Percentiles rank a stretch among this genome's conserved stretches.
Evolutionary conservation across 2,113 vertebrate genomes (phyloP).

Genomic region (Callopanchax toddi): DNA sequence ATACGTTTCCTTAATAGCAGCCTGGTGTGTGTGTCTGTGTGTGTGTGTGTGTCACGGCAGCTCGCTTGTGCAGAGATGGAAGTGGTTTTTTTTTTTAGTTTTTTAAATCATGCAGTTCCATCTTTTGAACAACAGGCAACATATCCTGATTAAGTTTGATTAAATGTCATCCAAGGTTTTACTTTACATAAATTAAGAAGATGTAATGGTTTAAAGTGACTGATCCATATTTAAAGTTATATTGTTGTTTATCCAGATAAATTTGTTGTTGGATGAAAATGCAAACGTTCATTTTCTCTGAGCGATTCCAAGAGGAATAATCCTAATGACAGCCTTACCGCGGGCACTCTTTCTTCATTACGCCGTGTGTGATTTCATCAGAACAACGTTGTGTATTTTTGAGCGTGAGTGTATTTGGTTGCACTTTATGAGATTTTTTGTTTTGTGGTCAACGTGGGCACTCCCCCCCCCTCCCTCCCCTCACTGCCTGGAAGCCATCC

Average conservation of each 20-base stretch:
- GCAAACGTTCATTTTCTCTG: background rate
- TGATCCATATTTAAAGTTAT: background rate
- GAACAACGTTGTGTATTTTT: conserved; percentile 41
- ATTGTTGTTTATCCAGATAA: background rate
- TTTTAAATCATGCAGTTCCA: too few relatives aligned
- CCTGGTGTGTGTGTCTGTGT: too few relatives aligned
- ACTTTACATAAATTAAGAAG: background rate
- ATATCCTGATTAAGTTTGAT: too few relatives aligned
- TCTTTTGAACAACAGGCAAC: too few relatives aligned
- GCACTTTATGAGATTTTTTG: conserved; percentile 71
- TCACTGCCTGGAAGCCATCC: conserved; percentile 69
- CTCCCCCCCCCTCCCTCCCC: conserved; percentile 27
- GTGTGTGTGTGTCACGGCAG: too few relatives aligned
- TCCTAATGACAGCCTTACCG: background rate
- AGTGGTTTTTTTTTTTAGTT: too few relatives aligned
- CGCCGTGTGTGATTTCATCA: conserved; percentile 27
- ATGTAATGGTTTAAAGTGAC: conserved; percentile 16
- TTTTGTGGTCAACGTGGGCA: conserved; percentile 24
- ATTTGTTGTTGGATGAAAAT: background rate
- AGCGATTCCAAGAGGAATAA: background rate
- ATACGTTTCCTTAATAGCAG: background rate
- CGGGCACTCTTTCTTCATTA: background rate
- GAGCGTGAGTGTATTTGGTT: conserved; percentile 47
- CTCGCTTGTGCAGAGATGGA: too few relatives aligned
- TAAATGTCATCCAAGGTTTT: too few relatives aligned